Conservation (phyloP, 2,113 vertebrate genomes). For the Genyomyrus donnyi region DNA sequence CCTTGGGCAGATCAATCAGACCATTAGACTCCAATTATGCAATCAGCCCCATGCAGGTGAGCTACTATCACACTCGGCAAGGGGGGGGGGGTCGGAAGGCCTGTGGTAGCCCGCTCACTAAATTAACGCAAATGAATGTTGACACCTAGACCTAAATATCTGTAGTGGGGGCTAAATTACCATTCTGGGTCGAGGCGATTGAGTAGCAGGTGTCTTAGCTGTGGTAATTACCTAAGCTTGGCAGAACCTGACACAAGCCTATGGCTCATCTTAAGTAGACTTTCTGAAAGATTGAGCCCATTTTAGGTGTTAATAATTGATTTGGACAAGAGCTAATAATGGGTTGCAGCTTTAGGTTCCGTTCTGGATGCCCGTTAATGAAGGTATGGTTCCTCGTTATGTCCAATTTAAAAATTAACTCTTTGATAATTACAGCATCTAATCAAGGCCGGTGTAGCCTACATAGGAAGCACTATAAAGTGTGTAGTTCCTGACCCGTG, state of each 20-base stretch:
- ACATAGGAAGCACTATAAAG: neutral
- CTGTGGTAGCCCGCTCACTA: slow-evolving; percentile 46
- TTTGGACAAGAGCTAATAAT: slow-evolving; percentile 67
- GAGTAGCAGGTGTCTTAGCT: slow-evolving; percentile 74
- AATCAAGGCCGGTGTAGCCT: slow-evolving; percentile 46
- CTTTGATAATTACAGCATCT: slow-evolving; percentile 55
- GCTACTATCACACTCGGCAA: slow-evolving; percentile 52
- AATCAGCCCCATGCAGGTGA: slow-evolving; percentile 59
- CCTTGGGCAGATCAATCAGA: slow-evolving; percentile 65
- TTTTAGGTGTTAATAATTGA: slow-evolving; percentile 72
- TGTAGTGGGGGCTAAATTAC: slow-evolving; percentile 62
- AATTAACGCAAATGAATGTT: slow-evolving; percentile 75
- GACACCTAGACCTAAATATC: slow-evolving; percentile 72
- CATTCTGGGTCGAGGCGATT: slow-evolving; percentile 65
- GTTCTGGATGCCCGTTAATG: slow-evolving; percentile 58
- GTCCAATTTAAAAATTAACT: slow-evolving; percentile 30
- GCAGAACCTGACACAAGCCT: slow-evolving; percentile 48
- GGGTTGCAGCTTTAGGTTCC: slow-evolving; percentile 54
- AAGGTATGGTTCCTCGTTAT: slow-evolving; percentile 19
- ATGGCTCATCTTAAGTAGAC: slow-evolving; percentile 49
- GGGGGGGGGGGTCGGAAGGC: slow-evolving; percentile 38
- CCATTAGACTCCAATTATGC: slow-evolving; percentile 72
- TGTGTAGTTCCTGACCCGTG: neutral
- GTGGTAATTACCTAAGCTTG: slow-evolving; percentile 61
- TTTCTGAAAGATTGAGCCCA: slow-evolving; percentile 46